Evolutionary conservation across 2,797 vertebrate species (phyloP).

Genomic region (Melanotaenia maccullochi): DNA sequence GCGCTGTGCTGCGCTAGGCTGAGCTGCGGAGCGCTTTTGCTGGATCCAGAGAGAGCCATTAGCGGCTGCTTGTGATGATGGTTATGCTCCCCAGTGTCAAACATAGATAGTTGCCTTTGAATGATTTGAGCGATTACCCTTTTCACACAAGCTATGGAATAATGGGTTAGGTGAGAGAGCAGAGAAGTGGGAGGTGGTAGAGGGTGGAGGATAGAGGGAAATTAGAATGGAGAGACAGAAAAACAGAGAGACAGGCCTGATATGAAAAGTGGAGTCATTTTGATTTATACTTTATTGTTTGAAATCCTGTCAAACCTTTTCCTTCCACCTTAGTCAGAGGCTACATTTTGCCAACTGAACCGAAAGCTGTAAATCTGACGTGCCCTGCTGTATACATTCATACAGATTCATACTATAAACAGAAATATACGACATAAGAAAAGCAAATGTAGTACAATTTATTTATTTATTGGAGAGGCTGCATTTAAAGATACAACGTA

Average conservation of each 20-base stretch:
- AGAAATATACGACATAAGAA: background rate
- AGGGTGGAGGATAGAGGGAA: conserved; percentile 12
- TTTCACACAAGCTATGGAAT: conserved; percentile 73
- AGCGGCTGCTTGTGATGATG: conserved; percentile 82
- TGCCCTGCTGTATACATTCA: background rate
- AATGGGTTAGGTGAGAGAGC: conserved; percentile 69
- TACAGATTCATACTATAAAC: background rate
- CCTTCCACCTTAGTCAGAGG: background rate
- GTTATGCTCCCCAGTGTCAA: conserved; percentile 78
- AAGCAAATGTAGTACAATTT: background rate
- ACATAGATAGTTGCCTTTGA: conserved; percentile 82
- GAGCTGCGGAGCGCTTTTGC: conserved; percentile 70
- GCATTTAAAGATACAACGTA: background rate
- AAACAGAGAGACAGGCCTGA: conserved; percentile 3
- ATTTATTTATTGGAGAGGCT: background rate
- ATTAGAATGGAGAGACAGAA: conserved; percentile 22
- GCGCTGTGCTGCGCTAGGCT: conserved; percentile 61
- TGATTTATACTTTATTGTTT: conserved; percentile 17
- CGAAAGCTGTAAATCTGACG: background rate
- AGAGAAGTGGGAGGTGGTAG: conserved; percentile 15
- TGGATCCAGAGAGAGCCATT: conserved; percentile 83
- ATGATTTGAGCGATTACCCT: conserved; percentile 80
- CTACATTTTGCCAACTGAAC: background rate
- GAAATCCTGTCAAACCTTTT: background rate
- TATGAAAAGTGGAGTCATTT: conserved; percentile 41